Conservation (phyloP, 2,113 vertebrate species). For the Python bivittatus region DNA sequence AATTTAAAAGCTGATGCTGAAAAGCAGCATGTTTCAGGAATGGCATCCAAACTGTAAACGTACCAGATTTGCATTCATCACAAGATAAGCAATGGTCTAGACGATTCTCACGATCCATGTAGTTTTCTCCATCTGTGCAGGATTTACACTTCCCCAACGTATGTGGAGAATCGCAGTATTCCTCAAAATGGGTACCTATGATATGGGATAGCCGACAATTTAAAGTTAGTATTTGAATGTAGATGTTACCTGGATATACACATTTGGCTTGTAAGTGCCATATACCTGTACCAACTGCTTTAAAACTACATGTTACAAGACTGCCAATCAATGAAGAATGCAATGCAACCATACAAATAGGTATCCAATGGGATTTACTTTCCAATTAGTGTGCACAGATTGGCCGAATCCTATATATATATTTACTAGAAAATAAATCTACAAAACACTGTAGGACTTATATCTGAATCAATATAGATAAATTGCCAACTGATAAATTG, state of each 20-base stretch:
- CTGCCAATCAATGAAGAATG: neutral
- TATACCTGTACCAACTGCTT: neutral
- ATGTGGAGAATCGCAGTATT: neutral
- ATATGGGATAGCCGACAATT: neutral
- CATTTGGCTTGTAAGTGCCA: neutral
- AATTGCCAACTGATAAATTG: neutral
- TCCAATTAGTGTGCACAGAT: neutral
- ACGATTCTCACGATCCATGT: neutral
- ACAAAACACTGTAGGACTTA: neutral
- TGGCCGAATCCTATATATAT: neutral
- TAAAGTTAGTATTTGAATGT: neutral
- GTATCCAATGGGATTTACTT: neutral
- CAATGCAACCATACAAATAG: neutral
- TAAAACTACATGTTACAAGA: neutral
- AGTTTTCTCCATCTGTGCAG: constrained; percentile 1
- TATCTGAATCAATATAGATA: neutral
- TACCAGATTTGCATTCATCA: constrained; percentile 11
- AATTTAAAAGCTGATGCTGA: neutral
- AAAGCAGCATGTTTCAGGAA: neutral
- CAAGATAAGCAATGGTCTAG: neutral
- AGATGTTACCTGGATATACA: neutral
- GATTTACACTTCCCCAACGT: accelerated
- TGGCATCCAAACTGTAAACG: neutral
- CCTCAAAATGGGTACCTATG: neutral
- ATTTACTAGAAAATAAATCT: neutral